Conservation (phyloP, 1,140 invertebrate species). For the Zaprionus tsacasi region DNA sequence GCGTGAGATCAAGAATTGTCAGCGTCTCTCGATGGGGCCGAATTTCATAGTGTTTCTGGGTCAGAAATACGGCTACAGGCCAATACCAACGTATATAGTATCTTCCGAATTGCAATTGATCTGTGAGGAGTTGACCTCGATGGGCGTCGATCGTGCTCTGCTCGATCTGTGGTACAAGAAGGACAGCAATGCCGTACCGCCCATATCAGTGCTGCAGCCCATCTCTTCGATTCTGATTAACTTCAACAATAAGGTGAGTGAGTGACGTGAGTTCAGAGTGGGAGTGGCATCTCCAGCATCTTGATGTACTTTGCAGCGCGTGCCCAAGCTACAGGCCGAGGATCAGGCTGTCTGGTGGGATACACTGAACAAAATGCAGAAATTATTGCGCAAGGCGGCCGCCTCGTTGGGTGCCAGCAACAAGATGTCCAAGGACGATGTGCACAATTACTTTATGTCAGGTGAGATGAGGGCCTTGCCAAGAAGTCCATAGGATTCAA, state of each 20-base stretch:
- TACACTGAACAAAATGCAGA: slow-evolving; percentile 97
- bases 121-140: slow-evolving; percentile 85
- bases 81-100: slow-evolving; percentile 97
- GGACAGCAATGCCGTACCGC: slow-evolving; percentile 97
- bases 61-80: slow-evolving; percentile 99
- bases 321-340: slow-evolving; percentile 97
- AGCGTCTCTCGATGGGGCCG: slow-evolving; percentile 97
- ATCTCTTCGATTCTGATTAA: slow-evolving; percentile 98
- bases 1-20: slow-evolving; percentile 99
- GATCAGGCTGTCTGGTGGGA: slow-evolving; percentile 99
- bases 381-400: slow-evolving; percentile 95
- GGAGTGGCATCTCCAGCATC: not conserved
- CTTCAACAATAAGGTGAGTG: slow-evolving; percentile 97
- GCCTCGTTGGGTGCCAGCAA: slow-evolving; percentile 92
- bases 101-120: slow-evolving; percentile 96
- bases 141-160: slow-evolving; percentile 92
- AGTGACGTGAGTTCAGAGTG: not conserved
- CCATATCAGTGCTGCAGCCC: slow-evolving; percentile 96
- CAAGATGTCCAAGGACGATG: slow-evolving; percentile 95
- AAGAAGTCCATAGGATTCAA: not conserved
- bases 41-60: slow-evolving; percentile 99
- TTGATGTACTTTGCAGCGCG: slow-evolving; percentile 87
- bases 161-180: slow-evolving; percentile 98
- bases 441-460: slow-evolving; percentile 99
- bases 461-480: slow-evolving; percentile 87